A percentile compares a stretch with the other conserved stretches of the same genome.
Conservation (phyloP, 2,113 vertebrate species). For the Apaloderma vittatum region DNA sequence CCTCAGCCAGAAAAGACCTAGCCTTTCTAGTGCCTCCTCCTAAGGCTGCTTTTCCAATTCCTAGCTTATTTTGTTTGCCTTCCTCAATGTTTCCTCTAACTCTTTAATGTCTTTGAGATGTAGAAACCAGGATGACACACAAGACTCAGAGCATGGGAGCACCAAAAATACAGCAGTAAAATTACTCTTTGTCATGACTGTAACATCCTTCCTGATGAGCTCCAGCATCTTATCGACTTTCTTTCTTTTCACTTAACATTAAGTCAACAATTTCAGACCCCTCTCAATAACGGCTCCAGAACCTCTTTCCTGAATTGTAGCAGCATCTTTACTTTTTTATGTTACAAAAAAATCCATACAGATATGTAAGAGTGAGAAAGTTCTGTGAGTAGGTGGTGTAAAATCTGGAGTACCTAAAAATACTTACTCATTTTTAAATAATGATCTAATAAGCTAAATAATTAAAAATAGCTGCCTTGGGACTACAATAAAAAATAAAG, state of each 20-base stretch:
- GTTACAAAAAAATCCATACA: not conserved
- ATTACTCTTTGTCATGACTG: not conserved
- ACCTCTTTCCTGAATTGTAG: not conserved
- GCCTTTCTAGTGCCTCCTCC: not conserved
- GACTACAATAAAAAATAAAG: not conserved
- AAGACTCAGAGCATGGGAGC: not conserved
- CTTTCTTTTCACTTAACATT: not conserved
- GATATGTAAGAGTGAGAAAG: not conserved
- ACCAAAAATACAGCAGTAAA: not conserved
- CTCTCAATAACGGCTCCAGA: not conserved
- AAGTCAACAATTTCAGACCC: not conserved
- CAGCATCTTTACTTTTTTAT: not conserved
- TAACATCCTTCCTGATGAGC: not conserved
- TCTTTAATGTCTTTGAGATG: not conserved
- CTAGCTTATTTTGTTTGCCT: not conserved
- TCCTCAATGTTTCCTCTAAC: not conserved
- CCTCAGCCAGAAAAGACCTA: not conserved
- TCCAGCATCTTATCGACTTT: not conserved
- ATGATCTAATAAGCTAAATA: not conserved
- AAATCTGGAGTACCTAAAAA: slow-evolving; percentile 8
- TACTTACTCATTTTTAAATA: not conserved
- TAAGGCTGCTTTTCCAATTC: not conserved
- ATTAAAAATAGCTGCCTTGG: not conserved
- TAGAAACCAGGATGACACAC: not conserved
- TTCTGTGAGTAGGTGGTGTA: not conserved